Conservation (phyloP, 2,113 vertebrate genomes). For the Porphyrio hochstetteri region DNA sequence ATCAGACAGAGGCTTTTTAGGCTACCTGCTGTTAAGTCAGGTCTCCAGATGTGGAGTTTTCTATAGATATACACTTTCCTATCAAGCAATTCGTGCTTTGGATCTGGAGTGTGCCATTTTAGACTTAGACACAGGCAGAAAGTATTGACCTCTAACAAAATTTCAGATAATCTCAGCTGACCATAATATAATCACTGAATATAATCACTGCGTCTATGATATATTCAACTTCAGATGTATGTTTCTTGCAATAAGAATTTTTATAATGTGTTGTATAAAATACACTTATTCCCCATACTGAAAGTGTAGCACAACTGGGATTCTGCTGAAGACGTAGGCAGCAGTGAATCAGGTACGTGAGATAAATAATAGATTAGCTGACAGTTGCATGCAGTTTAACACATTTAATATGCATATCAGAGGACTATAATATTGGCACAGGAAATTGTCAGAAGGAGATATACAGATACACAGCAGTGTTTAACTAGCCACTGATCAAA, state of each 20-base stretch:
- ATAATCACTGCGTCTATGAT: neutral
- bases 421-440: neutral
- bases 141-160: neutral
- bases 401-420: conserved; percentile 33
- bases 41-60: neutral
- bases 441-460: neutral
- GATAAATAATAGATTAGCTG: conserved; percentile 24
- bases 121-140: neutral
- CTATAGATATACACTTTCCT: neutral
- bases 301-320: neutral
- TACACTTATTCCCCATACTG: neutral
- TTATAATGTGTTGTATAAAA: neutral
- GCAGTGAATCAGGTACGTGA: neutral
- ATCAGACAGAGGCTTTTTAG: neutral
- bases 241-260: neutral
- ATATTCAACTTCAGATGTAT: neutral
- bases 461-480: neutral
- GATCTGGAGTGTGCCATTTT: neutral
- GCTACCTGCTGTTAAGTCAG: neutral
- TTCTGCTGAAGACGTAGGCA: neutral
- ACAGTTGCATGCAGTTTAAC: neutral
- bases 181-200: neutral
- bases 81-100: neutral
- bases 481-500: conserved; percentile 5
- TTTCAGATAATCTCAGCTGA: neutral